phyloP scores from a whole-genome alignment of 2,888 invertebrate genomes.

The Catocala nupta region DNA sequence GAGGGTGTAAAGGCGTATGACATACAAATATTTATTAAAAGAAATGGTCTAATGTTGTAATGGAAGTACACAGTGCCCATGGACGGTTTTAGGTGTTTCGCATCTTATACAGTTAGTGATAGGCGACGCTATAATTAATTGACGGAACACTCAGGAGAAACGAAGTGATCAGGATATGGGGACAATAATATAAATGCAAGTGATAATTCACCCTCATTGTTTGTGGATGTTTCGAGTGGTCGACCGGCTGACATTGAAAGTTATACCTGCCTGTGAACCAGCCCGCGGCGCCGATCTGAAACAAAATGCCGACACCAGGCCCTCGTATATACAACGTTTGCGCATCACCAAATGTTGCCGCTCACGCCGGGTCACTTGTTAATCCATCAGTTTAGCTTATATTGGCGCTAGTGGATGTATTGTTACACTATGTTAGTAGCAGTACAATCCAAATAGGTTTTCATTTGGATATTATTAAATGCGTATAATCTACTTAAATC shows the following conservation, averaged over 20 bases:
- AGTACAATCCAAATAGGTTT: conserved; percentile 41
- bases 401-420: conserved; percentile 36
- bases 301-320: conserved; percentile 86
- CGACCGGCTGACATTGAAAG: conserved; percentile 98
- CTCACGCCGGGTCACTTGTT: conserved; percentile 40
- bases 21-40: not conserved
- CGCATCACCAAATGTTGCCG: conserved; percentile 44
- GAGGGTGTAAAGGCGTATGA: not conserved
- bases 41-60: conserved; percentile 9
- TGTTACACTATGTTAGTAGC: conserved; percentile 44
- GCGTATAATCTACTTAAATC: conserved; percentile 40
- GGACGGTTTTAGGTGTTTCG: not conserved
- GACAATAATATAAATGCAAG: conserved; percentile 59
- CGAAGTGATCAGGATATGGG: conserved; percentile 36
- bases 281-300: conserved; percentile 96
- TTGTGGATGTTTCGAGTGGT: conserved; percentile 96
- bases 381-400: conserved; percentile 46
- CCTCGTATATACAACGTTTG: conserved; percentile 62
- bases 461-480: conserved; percentile 35
- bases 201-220: conserved; percentile 94
- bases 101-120: conserved; percentile 16
- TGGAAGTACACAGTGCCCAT: not conserved
- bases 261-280: conserved; percentile 98
- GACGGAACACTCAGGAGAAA: conserved; percentile 17
- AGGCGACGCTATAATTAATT: conserved; percentile 9